Evolutionary conservation across 2,113 vertebrate genomes (phyloP).

Genomic region (Micromys minutus): DNA sequence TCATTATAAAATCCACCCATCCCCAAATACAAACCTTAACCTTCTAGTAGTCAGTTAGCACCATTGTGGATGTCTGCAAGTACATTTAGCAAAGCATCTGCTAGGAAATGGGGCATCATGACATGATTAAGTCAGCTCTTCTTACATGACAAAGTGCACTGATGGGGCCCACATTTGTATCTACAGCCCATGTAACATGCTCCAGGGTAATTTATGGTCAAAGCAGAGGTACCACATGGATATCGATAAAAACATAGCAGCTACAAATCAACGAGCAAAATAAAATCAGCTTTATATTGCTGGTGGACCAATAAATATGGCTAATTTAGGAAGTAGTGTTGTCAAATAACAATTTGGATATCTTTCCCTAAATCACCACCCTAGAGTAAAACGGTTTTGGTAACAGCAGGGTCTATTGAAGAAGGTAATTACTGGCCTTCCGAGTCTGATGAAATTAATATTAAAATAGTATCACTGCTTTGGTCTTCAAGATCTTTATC

Average conservation of each 20-base stretch:
- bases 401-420: not conserved
- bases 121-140: constrained; percentile 49
- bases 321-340: constrained; percentile 12
- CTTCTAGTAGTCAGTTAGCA: not conserved
- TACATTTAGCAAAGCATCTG: constrained; percentile 16
- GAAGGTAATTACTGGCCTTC: not conserved
- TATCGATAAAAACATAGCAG: constrained; percentile 52
- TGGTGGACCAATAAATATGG: not conserved
- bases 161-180: constrained; percentile 1
- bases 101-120: not conserved
- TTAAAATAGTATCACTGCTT: not conserved
- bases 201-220: constrained; percentile 25
- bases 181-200: constrained; percentile 39
- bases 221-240: constrained; percentile 43
- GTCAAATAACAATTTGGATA: constrained; percentile 36
- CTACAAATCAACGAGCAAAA: constrained; percentile 46
- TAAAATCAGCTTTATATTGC: constrained; percentile 51
- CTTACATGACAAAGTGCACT: not conserved
- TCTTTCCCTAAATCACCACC: constrained; percentile 29
- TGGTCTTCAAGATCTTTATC: not conserved
- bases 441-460: constrained; percentile 42
- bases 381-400: not conserved
- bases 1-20: constrained; percentile 31
- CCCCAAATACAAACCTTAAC: constrained; percentile 44
- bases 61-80: not conserved